Evolutionary conservation across 2,797 vertebrate species (phyloP).

Genomic region (Pyrrhura leucotis): DNA sequence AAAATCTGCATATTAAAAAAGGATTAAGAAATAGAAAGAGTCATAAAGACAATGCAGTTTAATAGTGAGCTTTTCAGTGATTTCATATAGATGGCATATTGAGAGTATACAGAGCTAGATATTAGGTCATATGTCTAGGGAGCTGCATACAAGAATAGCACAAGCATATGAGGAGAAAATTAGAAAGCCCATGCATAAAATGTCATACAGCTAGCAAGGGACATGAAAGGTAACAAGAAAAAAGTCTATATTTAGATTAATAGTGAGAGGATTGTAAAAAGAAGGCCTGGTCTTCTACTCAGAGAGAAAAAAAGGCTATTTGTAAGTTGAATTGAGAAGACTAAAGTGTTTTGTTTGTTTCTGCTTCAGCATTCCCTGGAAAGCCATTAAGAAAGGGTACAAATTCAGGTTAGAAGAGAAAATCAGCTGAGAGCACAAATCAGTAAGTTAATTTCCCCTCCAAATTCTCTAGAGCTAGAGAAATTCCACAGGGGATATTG

Average conservation of each 20-base stretch:
- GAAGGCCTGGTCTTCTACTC: neutral
- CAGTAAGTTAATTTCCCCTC: fast-evolving
- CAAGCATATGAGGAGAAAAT: conserved; percentile 13
- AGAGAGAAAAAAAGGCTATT: neutral
- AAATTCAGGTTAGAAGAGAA: neutral
- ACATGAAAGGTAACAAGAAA: conserved; percentile 9
- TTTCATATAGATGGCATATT: neutral
- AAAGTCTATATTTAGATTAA: conserved; percentile 26
- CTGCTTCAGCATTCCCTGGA: neutral
- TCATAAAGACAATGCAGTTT: neutral
- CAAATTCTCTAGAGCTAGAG: neutral
- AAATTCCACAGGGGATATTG: neutral
- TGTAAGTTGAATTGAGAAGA: neutral
- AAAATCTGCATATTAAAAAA: neutral
- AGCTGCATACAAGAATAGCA: conserved; percentile 4
- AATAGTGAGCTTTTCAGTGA: neutral
- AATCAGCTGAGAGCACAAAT: neutral
- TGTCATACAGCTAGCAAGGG: conserved; percentile 8
- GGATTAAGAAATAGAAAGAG: neutral
- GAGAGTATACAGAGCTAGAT: neutral
- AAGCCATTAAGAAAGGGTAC: neutral
- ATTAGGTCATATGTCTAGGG: neutral
- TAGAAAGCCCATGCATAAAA: conserved; percentile 28
- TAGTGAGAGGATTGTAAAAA: neutral
- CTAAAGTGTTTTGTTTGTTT: neutral